These are phyloP conservation scores for Linepithema humile DNA, from an alignment of 1,140 invertebrate species.

Conservation along the genomic window DNA sequence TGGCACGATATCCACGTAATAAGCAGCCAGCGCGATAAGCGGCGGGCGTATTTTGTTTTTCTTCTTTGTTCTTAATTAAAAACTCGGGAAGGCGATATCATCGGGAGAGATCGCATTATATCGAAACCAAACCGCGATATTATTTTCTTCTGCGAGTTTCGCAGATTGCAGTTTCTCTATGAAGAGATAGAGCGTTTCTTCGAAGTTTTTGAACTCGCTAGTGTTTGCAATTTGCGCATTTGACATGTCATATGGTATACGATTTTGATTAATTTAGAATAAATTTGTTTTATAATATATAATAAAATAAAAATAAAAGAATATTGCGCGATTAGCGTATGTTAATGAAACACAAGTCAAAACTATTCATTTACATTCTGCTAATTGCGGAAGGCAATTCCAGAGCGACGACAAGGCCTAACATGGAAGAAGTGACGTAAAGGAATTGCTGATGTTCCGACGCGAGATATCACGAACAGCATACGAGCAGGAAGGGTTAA, in stretches of 20 bases:
- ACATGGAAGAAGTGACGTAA: not conserved
- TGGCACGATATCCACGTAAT: not conserved
- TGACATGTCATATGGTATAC: not conserved
- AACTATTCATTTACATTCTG: too few species aligned
- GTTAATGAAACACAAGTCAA: too few species aligned
- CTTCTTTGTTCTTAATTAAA: conserved; percentile 5
- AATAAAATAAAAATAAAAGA: too few species aligned
- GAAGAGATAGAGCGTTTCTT: not conserved
- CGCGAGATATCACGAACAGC: not conserved
- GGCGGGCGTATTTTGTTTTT: not conserved
- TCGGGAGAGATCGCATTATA: not conserved
- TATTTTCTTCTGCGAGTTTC: not conserved
- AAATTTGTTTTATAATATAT: too few species aligned
- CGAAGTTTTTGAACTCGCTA: not conserved
- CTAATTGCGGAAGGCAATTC: too few species aligned
- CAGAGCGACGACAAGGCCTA: not conserved
- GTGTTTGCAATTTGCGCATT: not conserved
- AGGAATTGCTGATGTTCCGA: not conserved
- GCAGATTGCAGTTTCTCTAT: not conserved
- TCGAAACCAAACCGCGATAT: not conserved
- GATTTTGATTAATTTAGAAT: too few species aligned
- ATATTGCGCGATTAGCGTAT: too few species aligned
- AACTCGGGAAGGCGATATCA: not conserved
- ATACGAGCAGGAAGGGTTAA: conserved; percentile 1
- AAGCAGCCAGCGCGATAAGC: not conserved